phyloP scores from a whole-genome alignment of 2,888 invertebrate species.

The Falcaria lacertinaria region DNA sequence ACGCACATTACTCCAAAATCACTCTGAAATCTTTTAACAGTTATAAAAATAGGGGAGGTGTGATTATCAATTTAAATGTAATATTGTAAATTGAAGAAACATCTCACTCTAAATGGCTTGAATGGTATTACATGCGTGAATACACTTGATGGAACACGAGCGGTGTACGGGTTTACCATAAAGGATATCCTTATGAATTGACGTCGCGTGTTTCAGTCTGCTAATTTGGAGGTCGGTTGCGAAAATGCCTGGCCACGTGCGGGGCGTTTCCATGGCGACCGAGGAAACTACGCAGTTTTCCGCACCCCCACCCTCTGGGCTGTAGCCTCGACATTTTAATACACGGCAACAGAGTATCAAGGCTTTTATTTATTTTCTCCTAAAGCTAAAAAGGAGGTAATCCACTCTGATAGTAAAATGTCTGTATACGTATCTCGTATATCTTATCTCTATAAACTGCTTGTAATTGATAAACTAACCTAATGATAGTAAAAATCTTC shows the following conservation, averaged over 20 bases:
- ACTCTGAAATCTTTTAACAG: conserved; percentile 39
- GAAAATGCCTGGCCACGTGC: conserved; percentile 53
- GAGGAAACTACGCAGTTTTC: conserved; percentile 69
- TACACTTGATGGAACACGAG: conserved; percentile 40
- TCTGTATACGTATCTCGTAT: no score
- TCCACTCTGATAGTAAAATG: no score
- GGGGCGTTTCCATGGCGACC: conserved; percentile 71
- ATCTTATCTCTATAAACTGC: no score
- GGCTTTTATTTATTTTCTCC: conserved; percentile 25
- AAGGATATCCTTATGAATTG: conserved; percentile 44
- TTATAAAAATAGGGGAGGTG: conserved; percentile 28
- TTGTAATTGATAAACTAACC: no score
- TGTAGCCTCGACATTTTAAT: conserved; percentile 32
- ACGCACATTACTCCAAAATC: conserved; percentile 38
- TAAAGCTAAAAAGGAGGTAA: conserved; percentile 7
- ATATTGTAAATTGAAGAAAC: conserved; percentile 17
- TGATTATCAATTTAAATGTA: conserved; percentile 45
- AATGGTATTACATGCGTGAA: conserved; percentile 35
- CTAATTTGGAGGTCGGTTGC: conserved; percentile 53
- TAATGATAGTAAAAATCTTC: no score
- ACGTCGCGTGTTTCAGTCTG: conserved; percentile 39
- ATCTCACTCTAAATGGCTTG: conserved; percentile 22
- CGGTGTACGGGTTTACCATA: conserved; percentile 40
- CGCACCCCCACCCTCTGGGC: conserved; percentile 37
- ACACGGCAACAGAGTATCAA: conserved; percentile 27